Base-by-base conservation (phyloP, 2,797 vertebrate genomes). In the Australoheros facetus region DNA sequence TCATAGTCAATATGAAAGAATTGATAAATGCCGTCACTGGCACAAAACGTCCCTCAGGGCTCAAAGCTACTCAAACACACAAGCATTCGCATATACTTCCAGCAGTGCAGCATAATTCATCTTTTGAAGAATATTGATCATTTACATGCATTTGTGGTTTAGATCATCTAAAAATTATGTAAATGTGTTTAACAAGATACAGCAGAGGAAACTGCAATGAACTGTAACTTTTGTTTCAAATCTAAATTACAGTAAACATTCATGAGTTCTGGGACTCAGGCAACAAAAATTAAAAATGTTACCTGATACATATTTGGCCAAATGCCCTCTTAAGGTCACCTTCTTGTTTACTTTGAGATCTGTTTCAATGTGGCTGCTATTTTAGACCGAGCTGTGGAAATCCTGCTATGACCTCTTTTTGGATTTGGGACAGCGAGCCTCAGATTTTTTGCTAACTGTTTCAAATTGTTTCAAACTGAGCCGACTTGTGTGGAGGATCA, bases 1-100 rank as follows among this genome's bases (percentile, higher is more conserved):
- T 62, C 59, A 55, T 59, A 86, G 93, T 94, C 89, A 85, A 92
- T 92, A 88, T 81, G 79, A 83, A 83, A 78, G 59, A 53, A 80
- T 85, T 95, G 94, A 95, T 91, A 85, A 91, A 93, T 91, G 88
- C 75, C 79, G 57, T 78, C 77, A 37, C 73, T 39, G 74, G 53
- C 73, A 74, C 59, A 45, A 62, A 69, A 80, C 87, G 42, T n/a
- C 57, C 55, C 56, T 48, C 17, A 73, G 45, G 56, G 56, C 30
- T 37, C 7, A 13, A 53, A 62, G 12, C 59, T 73, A 73, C 55
- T 64, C 66, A 75, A 64, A 75, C 57, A 73, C 45, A 78, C 77
- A 69, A 10, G 32, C 53, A 45, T 26, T 26, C 11, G 60, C 28
- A 3, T 5, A 17, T 53, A 56, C 55, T 54, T 72, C 58, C 56